phyloP scores from a whole-genome alignment of 2,888 invertebrate species.

The Operophtera brumata region DNA sequence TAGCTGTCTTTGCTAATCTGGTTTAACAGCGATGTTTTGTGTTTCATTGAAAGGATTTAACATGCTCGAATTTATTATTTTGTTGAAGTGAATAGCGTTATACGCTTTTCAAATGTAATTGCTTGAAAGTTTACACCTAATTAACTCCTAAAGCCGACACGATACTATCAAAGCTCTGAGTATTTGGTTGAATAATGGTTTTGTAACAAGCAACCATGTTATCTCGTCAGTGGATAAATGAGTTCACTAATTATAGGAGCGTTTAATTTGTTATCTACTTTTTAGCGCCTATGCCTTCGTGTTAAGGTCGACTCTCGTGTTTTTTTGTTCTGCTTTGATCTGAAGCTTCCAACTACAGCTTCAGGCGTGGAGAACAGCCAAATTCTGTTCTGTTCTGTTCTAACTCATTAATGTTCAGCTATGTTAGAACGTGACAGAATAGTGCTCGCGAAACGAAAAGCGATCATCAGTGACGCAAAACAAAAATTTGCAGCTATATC shows the following conservation, averaged over 20 bases:
- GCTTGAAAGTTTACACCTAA: slow-evolving; percentile 18
- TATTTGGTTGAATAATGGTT: slow-evolving; percentile 6
- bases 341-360: not conserved
- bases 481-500: no score
- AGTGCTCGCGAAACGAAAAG: no score
- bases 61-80: slow-evolving; percentile 8
- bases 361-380: no score
- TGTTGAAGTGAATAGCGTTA: slow-evolving; percentile 10
- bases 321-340: not conserved
- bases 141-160: slow-evolving; percentile 11
- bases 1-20: not conserved
- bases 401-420: no score
- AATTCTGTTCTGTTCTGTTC: no score
- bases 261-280: no score
- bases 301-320: no score
- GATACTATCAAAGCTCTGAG: slow-evolving; percentile 10
- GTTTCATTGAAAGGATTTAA: slow-evolving; percentile 7
- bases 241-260: not conserved
- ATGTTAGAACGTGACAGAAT: no score
- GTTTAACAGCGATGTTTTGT: slow-evolving; percentile 2
- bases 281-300: no score
- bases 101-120: slow-evolving; percentile 14
- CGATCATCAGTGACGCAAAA: no score
- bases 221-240: slow-evolving; percentile 1
- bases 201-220: not conserved